Conservation (phyloP, 2,888 invertebrate species). For the Masnerella sp. region DNA sequence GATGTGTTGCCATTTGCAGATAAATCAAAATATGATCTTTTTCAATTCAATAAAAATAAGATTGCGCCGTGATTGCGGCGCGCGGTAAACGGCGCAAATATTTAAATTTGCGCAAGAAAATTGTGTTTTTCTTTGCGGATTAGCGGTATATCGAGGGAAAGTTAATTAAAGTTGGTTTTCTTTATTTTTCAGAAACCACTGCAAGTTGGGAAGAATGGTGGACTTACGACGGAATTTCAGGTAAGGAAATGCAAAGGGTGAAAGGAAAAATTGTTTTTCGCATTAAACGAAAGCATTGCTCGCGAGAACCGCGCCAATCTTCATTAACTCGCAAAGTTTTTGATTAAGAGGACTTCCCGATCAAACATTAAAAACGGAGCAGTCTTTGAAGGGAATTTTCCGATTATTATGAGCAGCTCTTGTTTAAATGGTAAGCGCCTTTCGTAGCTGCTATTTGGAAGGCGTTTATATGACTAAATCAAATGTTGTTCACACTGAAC, state of each 20-base stretch:
- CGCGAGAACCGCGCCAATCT: slow-evolving; percentile 27
- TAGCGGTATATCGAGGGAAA: too few species aligned
- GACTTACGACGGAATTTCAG: slow-evolving; percentile 92
- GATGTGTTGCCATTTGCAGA: too few species aligned
- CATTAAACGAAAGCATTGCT: slow-evolving; percentile 23
- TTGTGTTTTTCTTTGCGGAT: too few species aligned
- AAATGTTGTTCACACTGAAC: slow-evolving; percentile 57
- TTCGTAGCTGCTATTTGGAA: slow-evolving; percentile 28
- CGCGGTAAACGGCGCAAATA: too few species aligned
- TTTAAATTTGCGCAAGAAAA: too few species aligned
- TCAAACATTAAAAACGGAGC: slow-evolving; percentile 23
- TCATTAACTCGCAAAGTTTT: slow-evolving; percentile 45
- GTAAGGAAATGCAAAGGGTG: slow-evolving; percentile 77
- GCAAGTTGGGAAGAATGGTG: slow-evolving; percentile 94
- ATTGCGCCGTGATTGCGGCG: too few species aligned
- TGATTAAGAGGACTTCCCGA: slow-evolving; percentile 41
- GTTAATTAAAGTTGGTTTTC: slow-evolving; percentile 39
- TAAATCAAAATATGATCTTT: too few species aligned
- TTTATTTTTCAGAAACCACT: slow-evolving; percentile 82
- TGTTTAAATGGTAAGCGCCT: slow-evolving; percentile 43
- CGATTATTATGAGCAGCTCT: slow-evolving; percentile 41
- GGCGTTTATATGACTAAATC: slow-evolving; percentile 57
- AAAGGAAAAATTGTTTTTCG: slow-evolving; percentile 20
- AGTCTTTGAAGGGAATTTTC: slow-evolving; percentile 26
- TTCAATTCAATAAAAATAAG: too few species aligned